phyloP scores from a whole-genome alignment of 2,888 invertebrate genomes.

The Platypus cylindrus region DNA sequence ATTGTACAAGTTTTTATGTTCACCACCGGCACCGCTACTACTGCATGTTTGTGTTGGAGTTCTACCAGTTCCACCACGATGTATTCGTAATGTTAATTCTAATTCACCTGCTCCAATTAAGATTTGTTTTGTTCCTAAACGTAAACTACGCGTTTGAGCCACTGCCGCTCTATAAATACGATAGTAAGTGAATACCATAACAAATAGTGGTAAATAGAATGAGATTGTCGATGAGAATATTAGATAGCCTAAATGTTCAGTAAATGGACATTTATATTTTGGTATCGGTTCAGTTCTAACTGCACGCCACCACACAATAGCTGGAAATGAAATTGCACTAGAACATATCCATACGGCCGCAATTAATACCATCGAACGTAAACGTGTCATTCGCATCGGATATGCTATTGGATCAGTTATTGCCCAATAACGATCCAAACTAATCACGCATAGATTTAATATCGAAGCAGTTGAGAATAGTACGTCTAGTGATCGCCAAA shows the following conservation, averaged over 20 bases:
- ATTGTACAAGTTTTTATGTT: conserved; percentile 33
- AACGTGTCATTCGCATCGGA: conserved; percentile 85
- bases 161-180: conserved; percentile 90
- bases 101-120: conserved; percentile 73
- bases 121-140: conserved; percentile 84
- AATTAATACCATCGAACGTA: conserved; percentile 75
- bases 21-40: too few species aligned
- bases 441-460: conserved; percentile 92
- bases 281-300: conserved; percentile 71
- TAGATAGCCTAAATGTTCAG: conserved; percentile 90
- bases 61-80: conserved; percentile 73
- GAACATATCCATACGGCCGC: conserved; percentile 95
- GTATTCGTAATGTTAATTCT: conserved; percentile 82
- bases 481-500: conserved; percentile 95
- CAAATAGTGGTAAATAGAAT: conserved; percentile 90
- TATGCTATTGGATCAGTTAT: conserved; percentile 98
- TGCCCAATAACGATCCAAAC: conserved; percentile 94
- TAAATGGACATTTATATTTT: conserved; percentile 84
- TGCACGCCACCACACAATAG: conserved; percentile 92
- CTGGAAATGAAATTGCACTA: conserved; percentile 94
- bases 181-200: conserved; percentile 98
- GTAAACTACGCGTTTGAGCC: conserved; percentile 79
- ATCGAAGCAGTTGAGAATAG: conserved; percentile 96
- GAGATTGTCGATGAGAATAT: conserved; percentile 96
- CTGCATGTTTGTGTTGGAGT: conserved; percentile 37